Conservation (phyloP, 2,797 vertebrate genomes). For the Allobates femoralis region DNA sequence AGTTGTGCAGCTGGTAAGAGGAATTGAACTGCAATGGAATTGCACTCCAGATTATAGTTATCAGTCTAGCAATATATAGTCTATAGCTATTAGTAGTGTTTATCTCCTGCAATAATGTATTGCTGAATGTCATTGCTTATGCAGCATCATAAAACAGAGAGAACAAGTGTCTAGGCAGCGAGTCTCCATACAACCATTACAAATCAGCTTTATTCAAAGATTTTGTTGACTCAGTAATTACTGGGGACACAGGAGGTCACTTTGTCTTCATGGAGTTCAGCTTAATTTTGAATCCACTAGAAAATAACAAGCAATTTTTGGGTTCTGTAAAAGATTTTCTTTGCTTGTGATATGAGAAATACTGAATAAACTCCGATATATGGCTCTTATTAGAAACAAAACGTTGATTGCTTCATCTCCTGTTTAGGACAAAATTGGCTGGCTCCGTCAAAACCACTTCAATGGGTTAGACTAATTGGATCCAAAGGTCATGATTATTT, state of each 20-base stretch:
- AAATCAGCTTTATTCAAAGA: conserved; percentile 47
- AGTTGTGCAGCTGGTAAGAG: conserved; percentile 62
- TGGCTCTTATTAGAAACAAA: conserved; percentile 31
- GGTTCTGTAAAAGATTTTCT: conserved; percentile 8
- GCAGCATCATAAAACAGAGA: conserved; percentile 41
- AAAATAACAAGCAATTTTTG: conserved; percentile 10
- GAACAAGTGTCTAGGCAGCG: conserved; percentile 24
- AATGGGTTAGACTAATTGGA: conserved; percentile 28
- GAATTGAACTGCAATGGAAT: conserved; percentile 62
- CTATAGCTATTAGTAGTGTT: conserved; percentile 56
- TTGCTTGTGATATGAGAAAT: conserved; percentile 19
- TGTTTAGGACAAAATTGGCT: conserved; percentile 25
- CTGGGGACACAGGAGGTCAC: conserved; percentile 20
- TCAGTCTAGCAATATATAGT: conserved; percentile 59
- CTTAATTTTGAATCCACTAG: conserved; percentile 8
- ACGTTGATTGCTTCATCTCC: conserved; percentile 34
- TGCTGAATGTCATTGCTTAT: conserved; percentile 50
- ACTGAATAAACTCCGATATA: not conserved
- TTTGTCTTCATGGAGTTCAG: conserved; percentile 28
- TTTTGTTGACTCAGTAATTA: conserved; percentile 46
- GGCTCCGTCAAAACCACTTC: conserved; percentile 45
- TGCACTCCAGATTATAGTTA: conserved; percentile 63
- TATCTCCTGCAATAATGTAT: conserved; percentile 56
- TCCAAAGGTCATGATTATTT: conserved; percentile 48
- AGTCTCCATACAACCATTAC: conserved; percentile 14